Conservation (phyloP, 2,113 vertebrate species). For the Eulacestoma nigropectus region DNA sequence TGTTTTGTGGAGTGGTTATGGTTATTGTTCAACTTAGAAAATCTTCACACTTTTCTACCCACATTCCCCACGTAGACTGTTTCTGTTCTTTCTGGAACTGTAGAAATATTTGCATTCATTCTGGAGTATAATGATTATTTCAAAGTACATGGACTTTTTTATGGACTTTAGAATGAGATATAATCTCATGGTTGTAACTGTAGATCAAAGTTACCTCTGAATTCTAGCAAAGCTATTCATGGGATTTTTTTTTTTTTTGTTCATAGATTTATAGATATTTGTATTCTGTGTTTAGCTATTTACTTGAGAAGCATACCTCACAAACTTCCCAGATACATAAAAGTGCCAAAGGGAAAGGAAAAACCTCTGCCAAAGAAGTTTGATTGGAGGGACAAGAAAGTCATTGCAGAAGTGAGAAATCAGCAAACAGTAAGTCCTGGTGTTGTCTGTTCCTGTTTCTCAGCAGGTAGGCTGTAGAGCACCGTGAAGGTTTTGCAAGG, state of each 20-base stretch:
- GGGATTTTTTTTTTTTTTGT: background rate
- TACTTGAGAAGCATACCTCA: slow-evolving; percentile 78
- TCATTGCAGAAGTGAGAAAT: slow-evolving; percentile 83
- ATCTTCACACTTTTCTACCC: background rate
- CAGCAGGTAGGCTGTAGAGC: background rate
- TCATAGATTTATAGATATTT: background rate
- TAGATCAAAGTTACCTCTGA: background rate
- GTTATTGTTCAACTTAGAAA: background rate
- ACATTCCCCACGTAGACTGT: background rate
- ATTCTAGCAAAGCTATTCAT: background rate
- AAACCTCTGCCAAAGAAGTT: slow-evolving; percentile 77
- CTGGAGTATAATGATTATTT: background rate
- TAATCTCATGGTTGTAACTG: background rate
- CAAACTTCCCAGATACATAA: slow-evolving; percentile 65
- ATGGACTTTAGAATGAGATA: background rate
- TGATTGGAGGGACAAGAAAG: slow-evolving; percentile 87
- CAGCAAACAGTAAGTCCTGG: slow-evolving; percentile 78
- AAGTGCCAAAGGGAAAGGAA: background rate
- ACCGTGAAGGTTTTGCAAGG: background rate
- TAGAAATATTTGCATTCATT: background rate
- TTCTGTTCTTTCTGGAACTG: background rate
- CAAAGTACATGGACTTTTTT: background rate
- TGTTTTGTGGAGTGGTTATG: background rate
- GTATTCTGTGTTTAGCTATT: slow-evolving; percentile 72
- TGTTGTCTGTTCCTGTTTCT: background rate